A percentile compares a stretch with the other conserved stretches of the same genome.
phyloP scores from a whole-genome alignment of 2,797 vertebrate genomes.

The Harpagifer antarcticus region DNA sequence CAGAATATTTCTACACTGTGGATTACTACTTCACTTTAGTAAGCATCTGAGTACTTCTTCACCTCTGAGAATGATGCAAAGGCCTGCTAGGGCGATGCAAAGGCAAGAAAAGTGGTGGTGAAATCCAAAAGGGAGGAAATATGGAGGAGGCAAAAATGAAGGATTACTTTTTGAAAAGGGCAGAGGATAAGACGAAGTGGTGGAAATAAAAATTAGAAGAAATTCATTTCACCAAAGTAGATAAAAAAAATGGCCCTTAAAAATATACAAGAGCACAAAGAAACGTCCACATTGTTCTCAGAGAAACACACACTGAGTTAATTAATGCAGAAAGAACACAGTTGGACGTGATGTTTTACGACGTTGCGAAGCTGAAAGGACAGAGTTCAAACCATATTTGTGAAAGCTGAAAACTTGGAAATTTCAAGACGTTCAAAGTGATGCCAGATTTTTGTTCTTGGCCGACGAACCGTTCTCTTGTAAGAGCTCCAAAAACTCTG shows the following conservation, averaged over 20 bases:
- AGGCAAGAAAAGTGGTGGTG: slow-evolving; percentile 32
- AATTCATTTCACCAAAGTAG: not conserved
- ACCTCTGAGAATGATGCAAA: slow-evolving; percentile 46
- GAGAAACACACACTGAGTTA: slow-evolving; percentile 48
- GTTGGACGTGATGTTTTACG: slow-evolving; percentile 59
- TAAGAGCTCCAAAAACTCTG: slow-evolving; percentile 34
- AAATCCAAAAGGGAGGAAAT: slow-evolving; percentile 26
- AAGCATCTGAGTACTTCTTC: too few species aligned
- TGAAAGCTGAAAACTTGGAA: slow-evolving; percentile 60
- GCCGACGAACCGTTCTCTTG: slow-evolving; percentile 37
- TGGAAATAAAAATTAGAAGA: slow-evolving; percentile 32
- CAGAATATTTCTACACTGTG: too few species aligned
- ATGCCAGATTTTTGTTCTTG: slow-evolving; percentile 73
- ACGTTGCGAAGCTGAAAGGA: slow-evolving; percentile 55
- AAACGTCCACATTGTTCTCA: not conserved
- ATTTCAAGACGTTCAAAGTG: slow-evolving; percentile 61
- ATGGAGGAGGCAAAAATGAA: slow-evolving; percentile 23
- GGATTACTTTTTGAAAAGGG: slow-evolving; percentile 20
- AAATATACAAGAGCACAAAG: not conserved
- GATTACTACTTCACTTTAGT: too few species aligned
- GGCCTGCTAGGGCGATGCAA: slow-evolving; percentile 48
- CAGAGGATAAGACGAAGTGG: slow-evolving; percentile 26
- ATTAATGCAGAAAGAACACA: slow-evolving; percentile 54
- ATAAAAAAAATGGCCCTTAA: not conserved
- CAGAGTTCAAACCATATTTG: slow-evolving; percentile 66